Percentiles rank a stretch among this genome's conserved stretches.
Evolutionary conservation across 2,888 invertebrate genomes (phyloP).

Genomic region (Venusia cambrica): DNA sequence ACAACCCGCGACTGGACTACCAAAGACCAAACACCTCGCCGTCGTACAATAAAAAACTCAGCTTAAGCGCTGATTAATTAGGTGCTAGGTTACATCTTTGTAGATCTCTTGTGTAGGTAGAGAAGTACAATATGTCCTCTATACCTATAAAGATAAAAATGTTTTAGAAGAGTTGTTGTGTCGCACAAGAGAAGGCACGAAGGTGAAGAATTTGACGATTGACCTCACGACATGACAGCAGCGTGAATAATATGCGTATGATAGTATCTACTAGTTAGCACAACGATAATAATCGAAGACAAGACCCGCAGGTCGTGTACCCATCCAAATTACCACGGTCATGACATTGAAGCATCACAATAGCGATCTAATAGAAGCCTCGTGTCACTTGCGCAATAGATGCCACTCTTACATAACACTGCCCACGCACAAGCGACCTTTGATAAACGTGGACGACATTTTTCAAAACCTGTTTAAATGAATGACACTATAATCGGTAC

Average conservation of each 20-base stretch:
- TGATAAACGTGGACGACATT: constrained; percentile 35
- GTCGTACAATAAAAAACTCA: no score
- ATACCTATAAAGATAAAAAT: no score
- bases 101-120: no score
- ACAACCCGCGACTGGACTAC: no score
- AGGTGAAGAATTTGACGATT: constrained; percentile 26
- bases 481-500: constrained; percentile 33
- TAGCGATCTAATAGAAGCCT: constrained; percentile 43
- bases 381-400: constrained; percentile 41
- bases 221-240: constrained; percentile 37
- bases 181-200: no score
- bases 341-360: constrained; percentile 64
- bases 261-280: constrained; percentile 29
- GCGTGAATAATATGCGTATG: constrained; percentile 32
- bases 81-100: no score
- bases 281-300: constrained; percentile 37
- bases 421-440: constrained; percentile 45
- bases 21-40: no score
- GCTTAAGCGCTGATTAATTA: no score
- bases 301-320: constrained; percentile 49
- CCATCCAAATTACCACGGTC: constrained; percentile 53
- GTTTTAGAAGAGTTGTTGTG: no score
- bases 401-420: constrained; percentile 46
- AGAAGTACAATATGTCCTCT: no score
- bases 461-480: constrained; percentile 30